Conservation (phyloP, 2,113 vertebrate genomes). For the Lonchura striata region DNA sequence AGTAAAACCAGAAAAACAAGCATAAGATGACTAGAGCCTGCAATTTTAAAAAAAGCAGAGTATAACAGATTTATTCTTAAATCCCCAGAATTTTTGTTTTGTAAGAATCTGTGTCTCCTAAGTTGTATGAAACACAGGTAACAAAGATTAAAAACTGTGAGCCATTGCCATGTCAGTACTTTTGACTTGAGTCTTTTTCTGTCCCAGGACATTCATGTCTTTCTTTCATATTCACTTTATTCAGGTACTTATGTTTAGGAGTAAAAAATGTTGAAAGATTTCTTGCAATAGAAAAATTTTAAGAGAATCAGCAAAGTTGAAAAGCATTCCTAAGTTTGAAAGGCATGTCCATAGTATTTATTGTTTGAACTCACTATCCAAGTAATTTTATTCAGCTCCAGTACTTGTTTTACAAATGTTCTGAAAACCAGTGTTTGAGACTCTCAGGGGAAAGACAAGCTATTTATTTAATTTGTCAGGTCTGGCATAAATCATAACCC, state of each 20-base stretch:
- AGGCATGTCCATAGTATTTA: neutral
- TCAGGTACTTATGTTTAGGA: neutral
- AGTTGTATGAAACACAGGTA: neutral
- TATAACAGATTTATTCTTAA: neutral
- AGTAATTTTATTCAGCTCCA: neutral
- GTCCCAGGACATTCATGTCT: neutral
- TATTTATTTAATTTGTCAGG: conserved; percentile 36
- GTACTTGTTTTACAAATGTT: neutral
- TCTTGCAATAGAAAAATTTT: neutral
- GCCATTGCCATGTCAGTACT: neutral
- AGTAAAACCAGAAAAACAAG: neutral
- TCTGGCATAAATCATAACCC: conserved; percentile 19
- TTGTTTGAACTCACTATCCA: neutral
- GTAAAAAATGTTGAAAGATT: neutral
- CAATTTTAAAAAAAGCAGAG: neutral
- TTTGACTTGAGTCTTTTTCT: neutral
- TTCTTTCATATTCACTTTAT: neutral
- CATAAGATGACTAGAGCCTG: neutral
- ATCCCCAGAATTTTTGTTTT: neutral
- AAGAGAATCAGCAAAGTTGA: neutral
- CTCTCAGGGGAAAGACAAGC: neutral
- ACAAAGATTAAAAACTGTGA: neutral
- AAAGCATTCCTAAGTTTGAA: neutral
- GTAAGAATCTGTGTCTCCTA: neutral
- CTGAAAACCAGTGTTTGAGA: neutral